Percentiles rank a stretch among this genome's conserved stretches.
These are phyloP conservation scores for Syrrhaptes paradoxus DNA, from an alignment of 2,113 vertebrate genomes.

Conservation along the genomic window DNA sequence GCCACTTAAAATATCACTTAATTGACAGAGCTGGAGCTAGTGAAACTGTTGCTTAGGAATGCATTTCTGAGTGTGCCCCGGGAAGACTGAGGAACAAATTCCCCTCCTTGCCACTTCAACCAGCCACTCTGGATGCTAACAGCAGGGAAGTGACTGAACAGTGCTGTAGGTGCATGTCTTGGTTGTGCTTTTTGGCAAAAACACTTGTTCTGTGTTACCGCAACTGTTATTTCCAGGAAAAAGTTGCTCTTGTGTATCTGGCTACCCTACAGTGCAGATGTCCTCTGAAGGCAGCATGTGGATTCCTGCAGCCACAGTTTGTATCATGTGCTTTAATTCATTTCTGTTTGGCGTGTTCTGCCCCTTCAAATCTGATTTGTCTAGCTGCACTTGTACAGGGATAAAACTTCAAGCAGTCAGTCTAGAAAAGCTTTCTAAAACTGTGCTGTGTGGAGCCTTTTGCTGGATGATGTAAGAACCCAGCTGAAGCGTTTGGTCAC, in stretches of 20 bases:
- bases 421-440: not conserved
- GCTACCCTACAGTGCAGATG: not conserved
- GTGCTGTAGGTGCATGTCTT: not conserved
- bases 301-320: not conserved
- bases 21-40: not conserved
- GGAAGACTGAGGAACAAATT: not conserved
- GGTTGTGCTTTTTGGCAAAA: not conserved
- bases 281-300: not conserved
- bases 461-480: not conserved
- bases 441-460: not conserved
- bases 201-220: not conserved
- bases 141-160: not conserved
- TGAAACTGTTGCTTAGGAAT: not conserved
- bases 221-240: conserved; percentile 17
- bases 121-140: not conserved
- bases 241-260: conserved; percentile 13
- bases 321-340: not conserved
- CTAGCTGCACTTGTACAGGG: not conserved
- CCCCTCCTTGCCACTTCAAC: not conserved
- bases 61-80: not conserved
- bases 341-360: fast-evolving
- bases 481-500: not conserved
- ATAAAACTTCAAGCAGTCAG: not conserved
- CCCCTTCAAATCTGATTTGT: not conserved
- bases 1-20: not conserved